phyloP scores from a whole-genome alignment of 2,888 invertebrate species.

The Apoderus coryli region DNA sequence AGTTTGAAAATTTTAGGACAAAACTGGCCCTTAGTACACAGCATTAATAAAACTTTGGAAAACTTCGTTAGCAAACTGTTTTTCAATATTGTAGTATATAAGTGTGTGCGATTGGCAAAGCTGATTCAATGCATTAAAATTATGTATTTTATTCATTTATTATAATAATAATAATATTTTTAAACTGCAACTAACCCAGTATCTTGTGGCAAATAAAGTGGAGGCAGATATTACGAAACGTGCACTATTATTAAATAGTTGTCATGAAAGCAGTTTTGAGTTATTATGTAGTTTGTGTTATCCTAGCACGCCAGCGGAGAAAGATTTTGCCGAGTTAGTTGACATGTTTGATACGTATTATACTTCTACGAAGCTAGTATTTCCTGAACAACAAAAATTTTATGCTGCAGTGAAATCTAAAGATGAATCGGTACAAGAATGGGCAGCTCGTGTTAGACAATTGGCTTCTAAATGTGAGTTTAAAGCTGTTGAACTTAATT shows the following conservation, averaged over 20 bases:
- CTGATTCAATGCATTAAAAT: no score
- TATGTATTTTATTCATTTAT: no score
- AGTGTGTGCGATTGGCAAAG: no score
- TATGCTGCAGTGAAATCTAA: conserved; percentile 13
- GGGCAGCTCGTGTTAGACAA: conserved; percentile 8
- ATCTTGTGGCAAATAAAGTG: conserved; percentile 1
- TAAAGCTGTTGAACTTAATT: conserved; percentile 5
- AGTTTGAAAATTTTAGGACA: no score
- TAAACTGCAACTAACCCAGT: background rate
- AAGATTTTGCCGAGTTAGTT: conserved; percentile 1
- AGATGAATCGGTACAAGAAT: conserved; percentile 10
- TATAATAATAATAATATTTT: no score
- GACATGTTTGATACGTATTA: conserved; percentile 6
- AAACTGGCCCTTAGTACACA: no score
- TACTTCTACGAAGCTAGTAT: conserved; percentile 8
- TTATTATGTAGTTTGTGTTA: background rate
- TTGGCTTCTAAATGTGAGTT: conserved; percentile 9
- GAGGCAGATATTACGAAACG: background rate
- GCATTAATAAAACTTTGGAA: no score
- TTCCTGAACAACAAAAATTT: conserved; percentile 8
- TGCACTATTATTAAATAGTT: conserved; percentile 3
- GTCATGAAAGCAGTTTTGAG: conserved; percentile 2
- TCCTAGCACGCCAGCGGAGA: conserved; percentile 2
- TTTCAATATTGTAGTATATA: no score
- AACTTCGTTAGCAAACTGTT: no score